Conservation (phyloP, 2,888 invertebrate genomes). For the Drosophila glabriapex region DNA sequence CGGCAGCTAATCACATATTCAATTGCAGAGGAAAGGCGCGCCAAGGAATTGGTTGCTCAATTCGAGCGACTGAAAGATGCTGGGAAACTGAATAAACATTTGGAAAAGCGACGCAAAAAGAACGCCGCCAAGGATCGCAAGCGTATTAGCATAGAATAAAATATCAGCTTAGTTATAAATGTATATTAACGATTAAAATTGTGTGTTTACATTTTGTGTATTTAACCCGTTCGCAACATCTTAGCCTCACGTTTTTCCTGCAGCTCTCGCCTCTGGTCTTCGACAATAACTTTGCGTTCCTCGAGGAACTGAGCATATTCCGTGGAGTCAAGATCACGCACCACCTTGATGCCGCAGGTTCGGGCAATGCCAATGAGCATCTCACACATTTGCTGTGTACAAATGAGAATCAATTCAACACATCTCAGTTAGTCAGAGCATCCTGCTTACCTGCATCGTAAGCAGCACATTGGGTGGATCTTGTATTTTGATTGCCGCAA, state of each 20-base stretch:
- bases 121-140: conserved; percentile 86
- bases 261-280: conserved; percentile 90
- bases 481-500: conserved; percentile 96
- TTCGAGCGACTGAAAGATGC: conserved; percentile 92
- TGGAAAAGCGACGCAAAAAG: conserved; percentile 93
- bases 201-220: conserved; percentile 9
- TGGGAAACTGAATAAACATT: conserved; percentile 92
- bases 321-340: conserved; percentile 90
- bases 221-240: conserved; percentile 92
- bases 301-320: conserved; percentile 94
- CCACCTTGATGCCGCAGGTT: conserved; percentile 94
- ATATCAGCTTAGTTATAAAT: conserved; percentile 48
- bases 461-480: conserved; percentile 89
- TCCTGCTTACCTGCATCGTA: conserved; percentile 78
- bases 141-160: conserved; percentile 82
- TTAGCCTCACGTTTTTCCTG: conserved; percentile 95
- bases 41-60: conserved; percentile 91
- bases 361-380: conserved; percentile 92
- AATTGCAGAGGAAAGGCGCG: conserved; percentile 91
- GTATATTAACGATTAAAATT: conserved; percentile 59
- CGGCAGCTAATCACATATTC: background rate
- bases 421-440: fast-evolving
- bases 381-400: conserved; percentile 89
- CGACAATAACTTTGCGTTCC: conserved; percentile 89
- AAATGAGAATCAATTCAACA: background rate